Evolutionary conservation across 2,888 invertebrate species (phyloP).

Genomic region (Nematopogon swammerdamellus): DNA sequence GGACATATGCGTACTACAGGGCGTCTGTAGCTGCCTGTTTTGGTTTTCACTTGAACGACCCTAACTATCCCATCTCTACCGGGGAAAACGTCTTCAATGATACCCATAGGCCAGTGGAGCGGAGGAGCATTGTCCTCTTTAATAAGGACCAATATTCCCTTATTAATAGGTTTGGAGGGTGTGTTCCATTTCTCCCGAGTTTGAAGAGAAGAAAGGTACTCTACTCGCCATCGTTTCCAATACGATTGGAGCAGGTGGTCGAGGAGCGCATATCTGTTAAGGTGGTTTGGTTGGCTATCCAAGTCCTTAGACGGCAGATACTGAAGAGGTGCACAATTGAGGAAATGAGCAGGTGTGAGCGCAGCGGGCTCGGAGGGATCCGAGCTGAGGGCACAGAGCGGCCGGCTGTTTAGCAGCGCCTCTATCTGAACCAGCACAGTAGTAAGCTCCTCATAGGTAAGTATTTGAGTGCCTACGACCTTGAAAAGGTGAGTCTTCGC

Average conservation of each 20-base stretch:
- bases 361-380: background rate
- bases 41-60: too few relatives aligned
- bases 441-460: conserved; percentile 1
- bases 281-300: background rate
- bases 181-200: conserved; percentile 6
- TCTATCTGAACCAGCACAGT: conserved; percentile 1
- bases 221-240: conserved; percentile 5
- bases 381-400: background rate
- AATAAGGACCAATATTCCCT: too few relatives aligned
- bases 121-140: too few relatives aligned
- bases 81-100: too few relatives aligned
- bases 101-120: too few relatives aligned
- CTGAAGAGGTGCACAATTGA: conserved; percentile 5
- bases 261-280: conserved; percentile 3
- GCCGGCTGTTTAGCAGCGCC: conserved; percentile 1
- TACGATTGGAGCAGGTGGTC: conserved; percentile 9
- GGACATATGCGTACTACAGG: too few relatives aligned
- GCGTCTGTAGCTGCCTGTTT: too few relatives aligned
- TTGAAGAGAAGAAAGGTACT: conserved; percentile 7
- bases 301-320: conserved; percentile 7
- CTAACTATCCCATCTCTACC: too few relatives aligned
- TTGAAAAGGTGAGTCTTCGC: conserved; percentile 1
- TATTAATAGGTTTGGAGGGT: background rate
- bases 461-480: background rate
- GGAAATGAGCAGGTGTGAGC: conserved; percentile 10